Evolutionary conservation across 2,797 vertebrate species (phyloP), one percentile per base, ranked within the genome.

Genomic region (Uromys caudimaculatus): DNA sequence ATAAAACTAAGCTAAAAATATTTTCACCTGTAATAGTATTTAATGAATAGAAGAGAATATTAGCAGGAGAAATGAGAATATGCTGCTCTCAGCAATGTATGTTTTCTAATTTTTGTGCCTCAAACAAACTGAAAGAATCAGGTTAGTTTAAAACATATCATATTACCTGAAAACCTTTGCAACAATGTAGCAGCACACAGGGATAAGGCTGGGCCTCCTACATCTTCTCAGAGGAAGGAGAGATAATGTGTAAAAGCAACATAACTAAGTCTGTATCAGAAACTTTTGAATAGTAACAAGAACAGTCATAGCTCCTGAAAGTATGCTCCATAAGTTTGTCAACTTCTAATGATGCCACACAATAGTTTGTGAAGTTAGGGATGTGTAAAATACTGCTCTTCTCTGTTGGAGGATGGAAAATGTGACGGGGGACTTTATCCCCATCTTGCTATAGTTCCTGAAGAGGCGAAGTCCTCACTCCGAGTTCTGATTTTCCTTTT

Each of bases 31-130:
- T 60, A 73, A 67, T 82, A 58, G 71, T 94, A 38, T 90, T 94
- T 89, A 83, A 94, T 95, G 58, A 95, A 83, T 47, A 69, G 29
- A 75, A 38, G 94, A 92, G 27, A 90, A 82, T 50, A 94, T 94
- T 89, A 88, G 69, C 47, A 78, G n/a, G 35, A 97, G 19, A 93
- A 91, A 90, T 94, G 83, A 94, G 17, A 85, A 10, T 21, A 77
- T 56, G 8, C 1, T 93, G 41, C 71, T 52, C 27, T 93, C 58
- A 77, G 13, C 38, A 89, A 52, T 94, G 21, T 64, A 54, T 77
- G 9, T 16, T 75, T 95, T 32, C 19, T 83, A 88, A 41, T 50
- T 92, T 94, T 67, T 94, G 47, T 93, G 35, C 23, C 71, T 44
- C 88, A 14, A 91, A 91, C 32, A 93, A 76, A 89, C 29, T 75